Evolutionary conservation across 2,888 invertebrate species (phyloP), one percentile per base, ranked within the genome.

Genomic region (Athalia rosae): DNA sequence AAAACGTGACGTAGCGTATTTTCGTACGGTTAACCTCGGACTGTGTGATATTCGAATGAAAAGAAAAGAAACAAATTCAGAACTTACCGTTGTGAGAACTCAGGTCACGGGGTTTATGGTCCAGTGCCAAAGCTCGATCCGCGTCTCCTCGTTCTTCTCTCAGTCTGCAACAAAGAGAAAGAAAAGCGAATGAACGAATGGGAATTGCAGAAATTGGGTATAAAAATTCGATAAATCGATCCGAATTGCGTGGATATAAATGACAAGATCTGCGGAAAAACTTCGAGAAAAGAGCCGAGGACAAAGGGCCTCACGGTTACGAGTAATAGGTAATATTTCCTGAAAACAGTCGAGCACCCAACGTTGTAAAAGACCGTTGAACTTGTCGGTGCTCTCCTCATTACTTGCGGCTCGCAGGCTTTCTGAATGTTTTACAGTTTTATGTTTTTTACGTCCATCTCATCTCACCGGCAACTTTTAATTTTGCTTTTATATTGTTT

Each of bases 111-210:
- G 95, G 95, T 92, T 97, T 96, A 89, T 95, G 93, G 88, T 95
- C 96, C 91, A 95, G 92, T 79, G 94, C 95, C 90, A 95, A 92
- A 83, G 94, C 94, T 90, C 95, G 93, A 89, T 97, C 96, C 84
- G 94, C 94, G 88, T 96, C 96, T 79, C 95, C 95, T 90, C 96
- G 92, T 91, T 97, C 96, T 90, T 97, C 97, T 87, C 96, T 93
- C 91, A 97, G 93, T 93, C 96, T 96, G 93, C 78, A 94, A 94
- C 91, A 92, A 92, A 83, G 81, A 82, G 83, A 81, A 83, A 76
- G 80, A 76, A 77, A 62, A 76, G 53, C 53, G 53, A 0, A n/a
- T 9, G 7, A 43, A 15, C n/a, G 58, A 41, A 58, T 8, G 41
- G 11, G 58, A 58, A 8, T 64, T 13, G 5, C 66, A 47, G 50